Percentiles rank a stretch among this genome's conserved stretches.
These are phyloP conservation scores for Heliconius aoede DNA, from an alignment of 2,888 invertebrate species.

Conservation along the genomic window DNA sequence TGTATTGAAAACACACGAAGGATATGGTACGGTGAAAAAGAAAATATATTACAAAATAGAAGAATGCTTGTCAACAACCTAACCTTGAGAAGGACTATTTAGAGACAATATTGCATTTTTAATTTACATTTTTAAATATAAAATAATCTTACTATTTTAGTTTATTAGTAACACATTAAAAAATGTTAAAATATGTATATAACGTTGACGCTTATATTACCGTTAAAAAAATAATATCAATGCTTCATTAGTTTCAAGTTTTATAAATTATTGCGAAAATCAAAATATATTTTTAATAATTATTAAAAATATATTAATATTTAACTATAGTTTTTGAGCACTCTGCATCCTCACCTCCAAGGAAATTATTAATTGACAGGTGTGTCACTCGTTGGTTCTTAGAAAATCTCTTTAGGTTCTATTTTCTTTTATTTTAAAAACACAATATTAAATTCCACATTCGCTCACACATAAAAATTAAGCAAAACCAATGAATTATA, in stretches of 20 bases:
- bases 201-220: no score
- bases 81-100: no score
- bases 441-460: slow-evolving; percentile 54
- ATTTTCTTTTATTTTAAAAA: slow-evolving; percentile 10
- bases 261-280: neutral
- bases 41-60: no score
- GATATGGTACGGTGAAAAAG: no score
- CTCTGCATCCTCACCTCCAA: neutral
- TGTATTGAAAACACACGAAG: no score
- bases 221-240: neutral
- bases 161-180: no score
- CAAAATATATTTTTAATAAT: no score
- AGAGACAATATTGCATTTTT: neutral
- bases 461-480: slow-evolving; percentile 71
- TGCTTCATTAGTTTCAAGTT: neutral
- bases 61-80: no score
- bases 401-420: neutral
- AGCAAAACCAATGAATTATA: slow-evolving; percentile 79
- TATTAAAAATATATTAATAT: neutral
- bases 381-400: neutral
- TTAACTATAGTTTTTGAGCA: neutral
- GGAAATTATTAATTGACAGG: neutral
- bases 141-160: no score
- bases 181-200: no score
- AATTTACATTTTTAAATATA: neutral